A percentile compares a stretch with the other conserved stretches of the same genome.
Conservation (phyloP, 2,113 vertebrate genomes). For the Heteronetta atricapilla region DNA sequence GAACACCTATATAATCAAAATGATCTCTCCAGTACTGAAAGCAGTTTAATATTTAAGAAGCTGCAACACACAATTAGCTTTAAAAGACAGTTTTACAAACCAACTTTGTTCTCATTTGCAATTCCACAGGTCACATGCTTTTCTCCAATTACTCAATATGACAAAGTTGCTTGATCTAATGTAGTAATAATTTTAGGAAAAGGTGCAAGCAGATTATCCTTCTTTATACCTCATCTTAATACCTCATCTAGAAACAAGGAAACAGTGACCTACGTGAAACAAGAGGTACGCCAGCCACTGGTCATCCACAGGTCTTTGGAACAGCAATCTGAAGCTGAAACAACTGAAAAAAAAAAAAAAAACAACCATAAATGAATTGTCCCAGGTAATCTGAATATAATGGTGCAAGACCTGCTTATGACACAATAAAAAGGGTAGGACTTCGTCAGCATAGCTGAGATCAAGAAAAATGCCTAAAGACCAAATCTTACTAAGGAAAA, state of each 20-base stretch:
- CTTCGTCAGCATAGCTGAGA: neutral
- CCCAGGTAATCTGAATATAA: neutral
- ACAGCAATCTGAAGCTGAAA: neutral
- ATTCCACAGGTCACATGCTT: neutral
- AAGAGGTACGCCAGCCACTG: neutral
- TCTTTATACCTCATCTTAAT: neutral
- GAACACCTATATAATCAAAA: neutral
- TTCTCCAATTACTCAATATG: neutral
- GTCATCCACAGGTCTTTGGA: neutral
- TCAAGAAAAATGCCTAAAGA: neutral
- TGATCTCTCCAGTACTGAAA: neutral
- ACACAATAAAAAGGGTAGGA: neutral
- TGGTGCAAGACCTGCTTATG: neutral
- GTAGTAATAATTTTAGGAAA: neutral
- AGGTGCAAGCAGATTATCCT: neutral
- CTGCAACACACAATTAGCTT: neutral
- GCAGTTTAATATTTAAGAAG: neutral
- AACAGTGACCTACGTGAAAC: neutral
- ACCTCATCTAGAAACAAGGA: neutral
- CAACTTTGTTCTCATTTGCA: neutral
- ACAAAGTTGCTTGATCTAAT: neutral
- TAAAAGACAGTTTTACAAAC: neutral
- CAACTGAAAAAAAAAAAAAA: neutral
- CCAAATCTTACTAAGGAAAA: neutral
- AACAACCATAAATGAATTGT: neutral